Evolutionary conservation across 1,140 invertebrate genomes (phyloP), one percentile per base, ranked within the genome.

Genomic region (Apocrypta bakeri): DNA sequence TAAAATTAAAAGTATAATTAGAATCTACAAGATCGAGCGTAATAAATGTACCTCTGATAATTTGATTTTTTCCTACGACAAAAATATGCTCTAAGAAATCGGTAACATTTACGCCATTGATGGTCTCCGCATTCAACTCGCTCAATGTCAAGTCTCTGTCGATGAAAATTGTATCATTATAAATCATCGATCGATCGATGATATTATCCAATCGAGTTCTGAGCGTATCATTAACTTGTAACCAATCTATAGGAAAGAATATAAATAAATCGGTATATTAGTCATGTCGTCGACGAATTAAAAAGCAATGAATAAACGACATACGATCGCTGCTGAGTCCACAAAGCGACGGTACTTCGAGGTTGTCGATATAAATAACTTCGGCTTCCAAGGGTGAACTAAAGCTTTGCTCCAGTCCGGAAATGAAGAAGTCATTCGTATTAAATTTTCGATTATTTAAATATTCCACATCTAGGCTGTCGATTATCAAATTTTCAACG

Each of bases 11-110:
- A 72, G 27, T 33, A 63, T 11, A 40, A 61, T 79, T 29, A 79
- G 8, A 6, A 42, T 42, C 7, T 21, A 4, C 33, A 37, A 37
- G 33, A 4, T 37, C 33, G 21, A n/a, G n/a, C n/a, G n/a, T n/a
- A n/a, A n/a, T n/a, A n/a, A n/a, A n/a, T 64, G 27, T 85, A 88
- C 88, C 88, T 79, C 83, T 84, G 8, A 90, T 89, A 9, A 29
- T 75, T 40, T 89, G 88, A 40, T 77, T 85, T 7, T 48, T 9
- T 17, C 85, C 84, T 1, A 84, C 27, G 4, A 88, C 69, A 33
- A 88, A 89, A 1, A 88, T 14, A 61, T 87, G 33, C 1, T 81
- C n/a, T 2, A 87, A 56, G 8, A 90, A 82, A 7, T 84, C 17
- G 6, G 81, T 56, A 0, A 89, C 9, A 24, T 84, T 48, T 25